Base-by-base conservation (phyloP, 2,888 invertebrate species). In the Anorthoa munda region DNA sequence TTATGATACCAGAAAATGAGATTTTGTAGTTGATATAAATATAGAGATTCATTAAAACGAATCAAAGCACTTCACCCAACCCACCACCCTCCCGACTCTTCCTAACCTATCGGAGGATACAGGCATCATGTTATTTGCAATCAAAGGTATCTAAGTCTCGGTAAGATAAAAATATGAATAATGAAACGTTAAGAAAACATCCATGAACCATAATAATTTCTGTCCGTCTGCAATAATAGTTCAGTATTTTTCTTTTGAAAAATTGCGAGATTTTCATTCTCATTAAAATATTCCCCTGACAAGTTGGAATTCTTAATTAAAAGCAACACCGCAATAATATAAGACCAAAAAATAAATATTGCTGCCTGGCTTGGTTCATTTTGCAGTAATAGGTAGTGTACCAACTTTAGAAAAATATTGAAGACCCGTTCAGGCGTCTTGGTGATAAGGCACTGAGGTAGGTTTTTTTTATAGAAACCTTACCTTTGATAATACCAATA, bases 231-330 rank as follows among this genome's bases (percentile, higher is more conserved):
- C 63, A 77, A 79, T 74, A 74, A 75, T 73, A 77, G 71, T 82
- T 74, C 81, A 77, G 74, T 64, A 68, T 86, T 86, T 75, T 83
- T 72, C 74, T 68, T 77, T 67, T 72, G 60, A 59, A 74, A 77
- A 77, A 65, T 55, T 61, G 70, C 60, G 63, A 74, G 72, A 76
- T 82, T 87, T 86, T 81, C 66, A 78, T 78, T 83, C 86, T 86
- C 84, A 88, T 87, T 87, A 87, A 87, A 87, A 86, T 82, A 77
- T 85, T 83, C 81, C 66, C 56, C 72, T 75, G 81, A 78, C 79
- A 84, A 85, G 83, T 81, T 83, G 82, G 77, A 83, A 77, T 86
- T 79, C 81, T 87, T 87, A 88, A 88, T 87, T 88, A 88, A 88
- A 87, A 84, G 75, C 83, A 86, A 75, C 79, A 81, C 53, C 68